These are phyloP conservation scores for Diaprepes abbreviatus DNA, from an alignment of 2,888 invertebrate genomes.

Conservation along the genomic window DNA sequence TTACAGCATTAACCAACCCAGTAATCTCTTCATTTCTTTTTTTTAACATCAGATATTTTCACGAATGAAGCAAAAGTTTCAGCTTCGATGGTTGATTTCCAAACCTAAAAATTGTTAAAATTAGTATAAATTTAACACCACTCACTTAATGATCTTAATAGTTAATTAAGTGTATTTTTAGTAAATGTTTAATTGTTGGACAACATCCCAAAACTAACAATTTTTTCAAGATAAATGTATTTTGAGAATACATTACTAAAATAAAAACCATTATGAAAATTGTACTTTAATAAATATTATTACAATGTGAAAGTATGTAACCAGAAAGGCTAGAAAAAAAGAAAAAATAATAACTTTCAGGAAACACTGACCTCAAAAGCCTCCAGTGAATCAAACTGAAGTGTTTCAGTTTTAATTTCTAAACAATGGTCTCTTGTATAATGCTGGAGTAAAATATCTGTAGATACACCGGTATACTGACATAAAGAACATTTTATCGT, in stretches of 20 bases:
- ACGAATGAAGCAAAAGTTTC: conserved; percentile 11
- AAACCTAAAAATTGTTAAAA: conserved; percentile 8
- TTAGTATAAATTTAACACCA: too few species aligned
- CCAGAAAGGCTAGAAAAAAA: neutral
- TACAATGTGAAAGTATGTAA: neutral
- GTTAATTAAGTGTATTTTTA: too few species aligned
- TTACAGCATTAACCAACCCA: too few species aligned
- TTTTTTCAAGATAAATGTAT: too few species aligned
- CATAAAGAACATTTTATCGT: too few species aligned
- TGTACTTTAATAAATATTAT: too few species aligned
- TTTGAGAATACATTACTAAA: too few species aligned
- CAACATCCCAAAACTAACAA: too few species aligned
- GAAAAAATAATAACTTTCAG: neutral
- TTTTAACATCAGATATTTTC: neutral
- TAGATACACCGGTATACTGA: neutral
- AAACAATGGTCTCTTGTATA: neutral
- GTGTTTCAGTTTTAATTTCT: conserved; percentile 2
- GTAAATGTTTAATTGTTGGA: too few species aligned
- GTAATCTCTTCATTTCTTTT: too few species aligned
- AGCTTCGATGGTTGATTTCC: neutral
- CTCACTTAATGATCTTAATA: too few species aligned
- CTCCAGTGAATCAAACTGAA: conserved; percentile 19
- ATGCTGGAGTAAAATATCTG: conserved; percentile 14
- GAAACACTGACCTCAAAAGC: conserved; percentile 8
- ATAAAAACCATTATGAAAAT: too few species aligned